Base-by-base conservation (phyloP, 2,113 vertebrate genomes). In the Microtus ochrogaster region DNA sequence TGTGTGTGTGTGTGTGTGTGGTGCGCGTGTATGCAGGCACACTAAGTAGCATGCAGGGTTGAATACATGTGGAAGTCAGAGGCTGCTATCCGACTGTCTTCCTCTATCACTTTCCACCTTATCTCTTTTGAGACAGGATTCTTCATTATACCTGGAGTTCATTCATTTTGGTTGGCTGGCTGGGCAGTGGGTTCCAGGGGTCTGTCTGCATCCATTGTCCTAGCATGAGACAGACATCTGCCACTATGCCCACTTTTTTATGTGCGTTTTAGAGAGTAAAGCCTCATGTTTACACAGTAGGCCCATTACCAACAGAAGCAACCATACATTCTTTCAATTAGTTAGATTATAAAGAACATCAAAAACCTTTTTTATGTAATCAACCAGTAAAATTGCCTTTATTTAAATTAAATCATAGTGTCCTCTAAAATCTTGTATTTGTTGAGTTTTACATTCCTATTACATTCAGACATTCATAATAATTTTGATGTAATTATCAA, bases 391-490 rank as follows among this genome's bases (percentile, higher is more conserved):
- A 83, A 41, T 66, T 55, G 3, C 26, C 12, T 33, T 79, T 24
- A 44, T 68, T 82, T 93, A 68, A 66, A 8, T 65, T 95, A 74
- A 87, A 96, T 52, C 77, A 72, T 70, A 82, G 11, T 13, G 55
- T 81, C 36, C 76, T 70, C 81, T 81, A 52, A 19, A 13, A 5
- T 85, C 33, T 44, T 17, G 33, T n/a, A 21, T 68, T 44, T 49
- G 30, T 82, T 52, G 87, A 96, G 39, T 82, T 94, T 93, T 83
- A 87, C 28, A n/a, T 89, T 95, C 89, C 28, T 90, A 0, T 66
- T 78, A 24, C 36, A 78, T 78, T 73, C 28, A 47, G 61, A 68
- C 0, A 13, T 28, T 41, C 36, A 36, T 68, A 52, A 49, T 68
- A n/a, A 41, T 85, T 93, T 89, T 89, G 91, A 30, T 17, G 33